Percentiles rank a stretch among this genome's conserved stretches.
phyloP scores from a whole-genome alignment of 2,113 vertebrate genomes.

The Tichodroma muraria region DNA sequence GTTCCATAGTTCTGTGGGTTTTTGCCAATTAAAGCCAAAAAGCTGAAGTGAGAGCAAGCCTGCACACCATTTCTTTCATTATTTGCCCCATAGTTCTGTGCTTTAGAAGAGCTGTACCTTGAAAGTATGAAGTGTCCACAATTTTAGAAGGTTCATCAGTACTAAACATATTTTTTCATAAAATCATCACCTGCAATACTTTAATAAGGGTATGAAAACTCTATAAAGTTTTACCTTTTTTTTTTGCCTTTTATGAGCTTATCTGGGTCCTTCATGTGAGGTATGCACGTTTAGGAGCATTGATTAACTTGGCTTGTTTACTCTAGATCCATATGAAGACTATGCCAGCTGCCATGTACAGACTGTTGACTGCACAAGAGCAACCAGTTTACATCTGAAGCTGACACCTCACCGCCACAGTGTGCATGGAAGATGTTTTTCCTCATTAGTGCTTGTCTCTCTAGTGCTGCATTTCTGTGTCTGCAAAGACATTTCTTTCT shows the following conservation, averaged over 20 bases:
- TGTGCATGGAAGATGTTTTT: conserved; percentile 70
- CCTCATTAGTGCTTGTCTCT: conserved; percentile 71
- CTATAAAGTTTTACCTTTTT: background rate
- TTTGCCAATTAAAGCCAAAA: background rate
- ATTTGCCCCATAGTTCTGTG: background rate
- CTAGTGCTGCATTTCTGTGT: conserved; percentile 74
- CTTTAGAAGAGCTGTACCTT: background rate
- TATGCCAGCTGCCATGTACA: conserved; percentile 98
- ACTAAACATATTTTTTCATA: background rate
- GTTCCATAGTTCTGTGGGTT: background rate
- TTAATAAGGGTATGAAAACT: background rate
- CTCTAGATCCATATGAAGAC: conserved; percentile 97
- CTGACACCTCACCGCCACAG: background rate
- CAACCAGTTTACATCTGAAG: conserved; percentile 95
- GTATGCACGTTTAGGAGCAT: background rate
- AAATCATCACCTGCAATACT: background rate
- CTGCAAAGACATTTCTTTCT: conserved; percentile 49
- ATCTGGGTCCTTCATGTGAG: background rate
- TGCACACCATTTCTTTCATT: background rate
- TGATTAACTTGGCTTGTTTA: background rate
- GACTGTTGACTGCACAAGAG: conserved; percentile 94
- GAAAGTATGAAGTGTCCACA: background rate
- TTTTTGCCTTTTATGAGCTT: background rate
- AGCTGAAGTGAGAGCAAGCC: background rate
- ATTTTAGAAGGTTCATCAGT: background rate